These are phyloP conservation scores for Parelbella ahira DNA, from an alignment of 2,888 invertebrate genomes.

Conservation along the genomic window DNA sequence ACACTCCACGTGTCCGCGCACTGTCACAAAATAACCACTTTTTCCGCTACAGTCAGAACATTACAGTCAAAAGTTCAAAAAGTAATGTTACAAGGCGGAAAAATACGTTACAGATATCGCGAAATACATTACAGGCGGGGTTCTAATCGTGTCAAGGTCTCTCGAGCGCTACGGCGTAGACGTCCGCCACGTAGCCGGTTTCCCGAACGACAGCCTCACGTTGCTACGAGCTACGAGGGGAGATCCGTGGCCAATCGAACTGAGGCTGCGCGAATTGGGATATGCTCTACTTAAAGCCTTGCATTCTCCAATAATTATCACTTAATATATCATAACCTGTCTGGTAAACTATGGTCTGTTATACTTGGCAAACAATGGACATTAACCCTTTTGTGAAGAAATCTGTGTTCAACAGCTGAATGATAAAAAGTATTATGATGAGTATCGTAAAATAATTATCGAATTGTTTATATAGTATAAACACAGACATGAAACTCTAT, in stretches of 20 bases:
- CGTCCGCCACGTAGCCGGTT: slow-evolving; percentile 72
- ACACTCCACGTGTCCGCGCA: slow-evolving; percentile 43
- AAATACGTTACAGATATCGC: slow-evolving; percentile 30
- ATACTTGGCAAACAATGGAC: too few species aligned
- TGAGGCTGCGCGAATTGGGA: slow-evolving; percentile 61
- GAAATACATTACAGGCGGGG: slow-evolving; percentile 49
- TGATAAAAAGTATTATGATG: too few species aligned
- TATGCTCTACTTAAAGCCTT: slow-evolving; percentile 55
- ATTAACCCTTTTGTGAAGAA: too few species aligned
- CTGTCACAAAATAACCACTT: slow-evolving; percentile 48
- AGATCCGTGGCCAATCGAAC: slow-evolving; percentile 77
- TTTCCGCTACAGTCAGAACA: slow-evolving; percentile 1
- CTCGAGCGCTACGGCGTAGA: slow-evolving; percentile 56
- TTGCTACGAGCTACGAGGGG: slow-evolving; percentile 78
- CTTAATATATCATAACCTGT: too few species aligned
- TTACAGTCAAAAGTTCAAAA: slow-evolving; percentile 13
- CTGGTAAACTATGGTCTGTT: too few species aligned
- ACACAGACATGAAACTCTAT: too few species aligned
- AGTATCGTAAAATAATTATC: too few species aligned
- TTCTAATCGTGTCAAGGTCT: slow-evolving; percentile 68
- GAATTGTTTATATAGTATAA: too few species aligned
- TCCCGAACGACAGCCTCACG: slow-evolving; percentile 75
- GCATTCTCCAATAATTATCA: too few species aligned
- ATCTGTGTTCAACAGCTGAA: too few species aligned
- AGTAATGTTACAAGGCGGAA: slow-evolving; percentile 22